Base-by-base conservation (phyloP, 2,797 vertebrate species). In the Lindbergichthys nudifrons region DNA sequence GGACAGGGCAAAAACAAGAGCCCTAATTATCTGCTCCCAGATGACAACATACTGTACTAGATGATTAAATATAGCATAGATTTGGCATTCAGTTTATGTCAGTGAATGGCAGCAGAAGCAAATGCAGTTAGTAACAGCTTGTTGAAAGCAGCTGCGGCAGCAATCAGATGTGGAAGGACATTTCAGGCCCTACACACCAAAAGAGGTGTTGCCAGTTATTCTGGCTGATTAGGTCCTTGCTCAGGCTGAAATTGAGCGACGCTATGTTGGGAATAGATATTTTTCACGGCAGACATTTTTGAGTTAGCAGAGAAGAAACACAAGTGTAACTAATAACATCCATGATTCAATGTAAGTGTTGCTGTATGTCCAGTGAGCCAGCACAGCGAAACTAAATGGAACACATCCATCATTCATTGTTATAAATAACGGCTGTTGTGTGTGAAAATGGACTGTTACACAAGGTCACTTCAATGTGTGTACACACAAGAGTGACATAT, bases 171-270 rank as follows among this genome's bases (percentile, higher is more conserved):
- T 30, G 46, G 54, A 51, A 58, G 32, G 59, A 58, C 41, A 60
- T 57, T 56, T 67, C 47, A 70, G n/a, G 45, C 5, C 7, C 48
- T 41, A 5, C 30, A 53, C 54, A 63, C 32, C 50, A 70, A 53
- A 70, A 68, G 45, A 75, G 18, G 76, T 60, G 63, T 62, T 63
- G 23, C 46, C 77, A 43, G 59, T 79, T 75, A 73, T 80, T 80
- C 62, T 52, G 54, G 64, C 58, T 79, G 69, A 77, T 83, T 74
- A 71, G 59, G 69, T 32, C 54, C 71, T 61, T 63, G 36, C 56
- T 72, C 50, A 68, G 59, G 48, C 58, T 56, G 43, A 74, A 56
- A 50, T 36, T 50, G 42, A 70, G 51, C 3, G 0, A 53, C 70
- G 54, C 56, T 43, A 32, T 56, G 43, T 58, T 48, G 61, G 68